phyloP scores from a whole-genome alignment of 35 echinoderm and acorn worm genomes.

The Ophioderma brevispina region DNA sequence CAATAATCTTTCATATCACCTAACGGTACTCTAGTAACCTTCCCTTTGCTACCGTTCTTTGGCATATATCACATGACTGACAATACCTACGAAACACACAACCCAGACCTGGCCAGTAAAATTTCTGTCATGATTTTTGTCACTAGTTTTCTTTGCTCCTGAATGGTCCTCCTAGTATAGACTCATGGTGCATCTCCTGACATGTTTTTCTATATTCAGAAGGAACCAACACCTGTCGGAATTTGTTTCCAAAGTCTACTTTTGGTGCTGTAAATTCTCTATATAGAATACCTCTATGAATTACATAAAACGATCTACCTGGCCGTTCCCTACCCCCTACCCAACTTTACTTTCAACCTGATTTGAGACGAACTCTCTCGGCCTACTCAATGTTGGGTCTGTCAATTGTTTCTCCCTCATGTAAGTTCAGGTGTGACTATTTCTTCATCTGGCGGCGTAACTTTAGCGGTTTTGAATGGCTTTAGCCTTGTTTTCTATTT shows the following conservation, averaged over 20 bases:
- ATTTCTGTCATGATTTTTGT: conserved; percentile 35
- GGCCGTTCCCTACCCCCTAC: neutral
- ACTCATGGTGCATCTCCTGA: conserved; percentile 33
- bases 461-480: neutral
- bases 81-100: conserved; percentile 30
- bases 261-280: conserved; percentile 44
- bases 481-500: neutral
- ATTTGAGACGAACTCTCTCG: neutral
- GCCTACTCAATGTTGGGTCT: neutral
- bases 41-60: conserved; percentile 74
- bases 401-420: neutral
- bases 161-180: conserved; percentile 45
- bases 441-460: neutral
- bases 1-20: conserved; percentile 64
- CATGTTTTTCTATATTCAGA: conserved; percentile 13
- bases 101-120: conserved; percentile 54
- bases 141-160: conserved; percentile 34
- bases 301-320: too few relatives aligned
- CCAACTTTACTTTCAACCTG: neutral
- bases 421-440: neutral
- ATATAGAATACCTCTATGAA: conserved; percentile 35
- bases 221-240: conserved; percentile 54
- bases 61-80: too few relatives aligned
- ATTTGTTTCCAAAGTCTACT: conserved; percentile 11
- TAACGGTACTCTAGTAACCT: conserved; percentile 57